Conservation (phyloP, 2,888 invertebrate species). For the Platypus cylindrus region DNA sequence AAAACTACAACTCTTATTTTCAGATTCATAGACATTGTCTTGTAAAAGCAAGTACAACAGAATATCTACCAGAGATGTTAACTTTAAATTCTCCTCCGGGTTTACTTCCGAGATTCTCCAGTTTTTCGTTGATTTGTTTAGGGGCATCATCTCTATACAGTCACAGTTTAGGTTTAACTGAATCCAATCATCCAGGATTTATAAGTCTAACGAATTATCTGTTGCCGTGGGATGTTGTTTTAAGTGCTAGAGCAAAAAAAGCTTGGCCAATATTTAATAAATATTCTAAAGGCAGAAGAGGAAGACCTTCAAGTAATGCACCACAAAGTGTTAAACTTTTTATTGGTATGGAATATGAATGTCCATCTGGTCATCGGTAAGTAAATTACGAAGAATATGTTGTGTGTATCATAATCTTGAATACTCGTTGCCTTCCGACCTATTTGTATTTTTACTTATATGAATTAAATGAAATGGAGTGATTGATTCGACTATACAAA, state of each 20-base stretch:
- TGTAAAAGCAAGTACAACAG: conserved; percentile 77
- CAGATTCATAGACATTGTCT: too few species aligned
- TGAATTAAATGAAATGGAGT: not conserved
- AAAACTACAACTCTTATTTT: too few species aligned
- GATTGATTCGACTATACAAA: not conserved
- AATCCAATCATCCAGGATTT: conserved; percentile 79
- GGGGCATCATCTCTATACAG: conserved; percentile 86
- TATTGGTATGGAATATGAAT: conserved; percentile 95
- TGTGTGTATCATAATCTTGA: not conserved
- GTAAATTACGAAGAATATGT: not conserved
- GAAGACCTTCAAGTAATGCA: conserved; percentile 27
- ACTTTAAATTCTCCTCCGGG: conserved; percentile 64
- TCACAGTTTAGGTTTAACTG: conserved; percentile 68
- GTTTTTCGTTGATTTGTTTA: conserved; percentile 82
- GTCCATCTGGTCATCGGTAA: conserved; percentile 76
- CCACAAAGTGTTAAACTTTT: conserved; percentile 75
- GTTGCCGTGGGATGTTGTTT: conserved; percentile 85
- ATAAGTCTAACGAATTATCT: conserved; percentile 80
- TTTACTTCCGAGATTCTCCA: conserved; percentile 74
- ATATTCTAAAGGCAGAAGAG: conserved; percentile 30
- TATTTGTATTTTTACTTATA: not conserved
- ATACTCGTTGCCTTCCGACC: too few species aligned
- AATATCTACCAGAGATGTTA: conserved; percentile 85
- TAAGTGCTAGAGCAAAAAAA: conserved; percentile 36
- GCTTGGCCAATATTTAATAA: conserved; percentile 27